These are phyloP conservation scores for Deroplatys truncata DNA, from an alignment of 2,888 invertebrate genomes.

Conservation along the genomic window DNA sequence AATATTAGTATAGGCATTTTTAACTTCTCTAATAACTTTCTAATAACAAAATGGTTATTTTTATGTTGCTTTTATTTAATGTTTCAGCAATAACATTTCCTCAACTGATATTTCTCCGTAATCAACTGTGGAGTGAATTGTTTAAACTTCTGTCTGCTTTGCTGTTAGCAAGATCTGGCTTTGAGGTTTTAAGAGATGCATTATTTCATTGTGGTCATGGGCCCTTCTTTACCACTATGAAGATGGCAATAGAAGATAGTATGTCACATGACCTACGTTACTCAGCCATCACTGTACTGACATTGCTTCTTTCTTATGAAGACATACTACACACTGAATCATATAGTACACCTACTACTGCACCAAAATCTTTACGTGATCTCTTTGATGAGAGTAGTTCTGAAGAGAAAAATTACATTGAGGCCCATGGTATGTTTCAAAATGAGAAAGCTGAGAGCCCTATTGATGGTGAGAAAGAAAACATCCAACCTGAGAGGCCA, in stretches of 20 bases:
- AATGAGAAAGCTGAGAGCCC: background rate
- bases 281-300: conserved; percentile 39
- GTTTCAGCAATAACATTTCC: conserved; percentile 41
- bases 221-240: conserved; percentile 36
- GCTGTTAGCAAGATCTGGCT: conserved; percentile 32
- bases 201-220: conserved; percentile 36
- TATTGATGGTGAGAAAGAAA: background rate
- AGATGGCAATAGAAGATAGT: conserved; percentile 36
- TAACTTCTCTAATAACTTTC: too few species aligned
- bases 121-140: conserved; percentile 48
- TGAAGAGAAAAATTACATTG: background rate
- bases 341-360: background rate
- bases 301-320: conserved; percentile 40
- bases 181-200: conserved; percentile 37
- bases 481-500: background rate
- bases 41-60: too few species aligned
- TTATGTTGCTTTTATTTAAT: background rate
- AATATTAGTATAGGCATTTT: too few species aligned
- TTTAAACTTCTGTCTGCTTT: conserved; percentile 47
- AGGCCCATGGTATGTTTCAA: background rate
- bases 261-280: conserved; percentile 37
- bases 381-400: conserved; percentile 9
- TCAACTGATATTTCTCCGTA: conserved; percentile 46
- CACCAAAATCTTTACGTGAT: conserved; percentile 2
- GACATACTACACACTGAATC: conserved; percentile 32